Percentiles rank a stretch among this genome's conserved stretches.
Conservation (phyloP, 2,113 vertebrate genomes). For the Pycnonotus jocosus region DNA sequence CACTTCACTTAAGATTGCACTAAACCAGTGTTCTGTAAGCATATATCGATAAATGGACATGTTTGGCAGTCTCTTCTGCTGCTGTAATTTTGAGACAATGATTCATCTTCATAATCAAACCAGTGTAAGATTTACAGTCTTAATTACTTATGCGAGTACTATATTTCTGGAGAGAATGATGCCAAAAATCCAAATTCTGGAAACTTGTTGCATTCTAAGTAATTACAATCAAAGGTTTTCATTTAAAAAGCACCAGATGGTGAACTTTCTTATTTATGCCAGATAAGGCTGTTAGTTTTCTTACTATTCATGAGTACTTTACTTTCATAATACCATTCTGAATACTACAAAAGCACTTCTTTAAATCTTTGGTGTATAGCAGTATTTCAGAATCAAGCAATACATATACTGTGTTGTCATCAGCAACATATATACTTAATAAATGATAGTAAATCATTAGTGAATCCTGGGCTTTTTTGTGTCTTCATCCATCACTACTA, state of each 20-base stretch:
- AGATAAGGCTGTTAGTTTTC: constrained; percentile 36
- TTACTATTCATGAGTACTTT: constrained; percentile 23
- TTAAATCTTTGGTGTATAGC: not conserved
- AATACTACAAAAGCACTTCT: not conserved
- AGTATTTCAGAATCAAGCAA: not conserved
- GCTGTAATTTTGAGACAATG: constrained; percentile 32
- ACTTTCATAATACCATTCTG: constrained; percentile 9
- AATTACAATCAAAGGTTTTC: constrained; percentile 53
- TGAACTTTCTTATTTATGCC: constrained; percentile 38
- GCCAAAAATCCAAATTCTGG: constrained; percentile 42
- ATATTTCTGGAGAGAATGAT: constrained; percentile 22
- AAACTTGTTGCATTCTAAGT: constrained; percentile 23
- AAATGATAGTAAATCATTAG: constrained; percentile 4
- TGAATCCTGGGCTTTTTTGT: not conserved
- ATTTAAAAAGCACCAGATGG: constrained; percentile 57
- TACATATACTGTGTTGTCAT: not conserved
- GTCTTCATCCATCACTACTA: constrained; percentile 6
- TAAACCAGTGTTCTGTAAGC: not conserved
- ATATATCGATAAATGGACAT: constrained; percentile 24
- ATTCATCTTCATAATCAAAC: constrained; percentile 27
- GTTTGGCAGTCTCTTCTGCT: constrained; percentile 16
- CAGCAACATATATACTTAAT: not conserved
- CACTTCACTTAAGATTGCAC: not conserved
- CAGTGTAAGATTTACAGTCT: constrained; percentile 50
- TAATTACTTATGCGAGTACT: constrained; percentile 35